Base-by-base conservation (phyloP, 2,113 vertebrate species). In the Atractosteus spatula region DNA sequence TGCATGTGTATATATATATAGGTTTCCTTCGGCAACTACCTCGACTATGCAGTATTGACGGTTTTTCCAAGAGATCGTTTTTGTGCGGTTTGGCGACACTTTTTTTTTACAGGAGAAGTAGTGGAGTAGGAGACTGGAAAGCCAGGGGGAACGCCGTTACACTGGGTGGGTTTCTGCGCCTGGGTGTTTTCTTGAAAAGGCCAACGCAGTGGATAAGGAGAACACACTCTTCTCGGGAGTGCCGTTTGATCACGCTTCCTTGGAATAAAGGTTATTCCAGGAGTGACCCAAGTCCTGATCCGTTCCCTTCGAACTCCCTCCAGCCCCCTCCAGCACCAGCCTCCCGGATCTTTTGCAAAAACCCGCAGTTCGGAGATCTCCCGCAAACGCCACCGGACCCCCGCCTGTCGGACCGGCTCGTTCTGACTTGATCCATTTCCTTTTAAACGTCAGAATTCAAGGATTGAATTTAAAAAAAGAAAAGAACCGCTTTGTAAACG, bases 1-100 rank as follows among this genome's bases (percentile, higher is more conserved):
- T 29, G 29, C 29, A 29, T n/a, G n/a, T n/a, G n/a, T 84, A 76
- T 79, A 84, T 7, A 81, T 80, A 79, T 74, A 63, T 68, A 83
- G 84, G 88, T 90, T 92, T 87, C 89, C 80, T 82, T 79, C 85
- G 86, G 89, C 93, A 95, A 92, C 95, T 96, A 96, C 94, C 95
- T 96, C 95, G 93, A 91, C 92, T 92, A 77, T 91, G 89, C 93
- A 94, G 94, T 95, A 89, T 95, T 94, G 85, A 87, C 80, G 80
- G 79, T 78, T 79, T 73, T 70, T 71, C 78, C 75, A 70, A 74
- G 79, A 80, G 77, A 74, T 74, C 29, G 29, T 29, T 29, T 29
- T 29, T 29, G 29, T 29, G 29, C 29, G 1, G 29, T 29, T 29
- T 2, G 29, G 29, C 29, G 29, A 29, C 29, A 29, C 29, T 29